Base-by-base conservation (phyloP, 2,888 invertebrate species). In the Autographa gamma region DNA sequence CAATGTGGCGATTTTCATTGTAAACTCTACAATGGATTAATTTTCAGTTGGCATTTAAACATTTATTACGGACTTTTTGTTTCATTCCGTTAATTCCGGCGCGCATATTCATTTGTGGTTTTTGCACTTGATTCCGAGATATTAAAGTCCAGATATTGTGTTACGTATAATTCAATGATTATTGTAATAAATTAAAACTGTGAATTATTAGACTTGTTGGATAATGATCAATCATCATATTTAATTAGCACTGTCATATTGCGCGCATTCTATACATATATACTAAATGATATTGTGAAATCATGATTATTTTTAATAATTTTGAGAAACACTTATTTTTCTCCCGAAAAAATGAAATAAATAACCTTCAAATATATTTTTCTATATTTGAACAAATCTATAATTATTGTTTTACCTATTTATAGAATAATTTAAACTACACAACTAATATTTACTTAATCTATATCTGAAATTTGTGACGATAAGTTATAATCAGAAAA, bases 41-140 rank as follows among this genome's bases (percentile, higher is more conserved):
- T 86, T 88, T 86, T 81, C 83, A 86, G 80, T 81, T 82, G 60
- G 63, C 73, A 81, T 83, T 85, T 84, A 77, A 86, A 80, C 80
- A 86, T 85, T 86, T 86, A 84, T 85, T 75, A 80, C 77, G 66
- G 68, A 74, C 71, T 77, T 84, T 83, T 85, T 86, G 82, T 76
- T 79, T 68, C 72, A 64, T 62, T 63, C 19, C 38, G 76, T 63
- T 74, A 77, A 78, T 76, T 41, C 72, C 66, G 71, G 31, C 63
- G 43, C 59, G 73, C 61, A 76, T 79, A 81, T 81, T 80, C 48
- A 77, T 85, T 80, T 74, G 73, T 71, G 77, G 68, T 78, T 79
- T 81, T 75, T 72, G 66, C 66, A 68, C 66, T 77, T 56, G 69
- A 81, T 72, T 66, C 38, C 16, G 62, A 74, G 56, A 60, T 67